A percentile compares a stretch with the other conserved stretches of the same genome.
Evolutionary conservation across 2,113 vertebrate genomes (phyloP).

Genomic region (Narcine bancroftii): DNA sequence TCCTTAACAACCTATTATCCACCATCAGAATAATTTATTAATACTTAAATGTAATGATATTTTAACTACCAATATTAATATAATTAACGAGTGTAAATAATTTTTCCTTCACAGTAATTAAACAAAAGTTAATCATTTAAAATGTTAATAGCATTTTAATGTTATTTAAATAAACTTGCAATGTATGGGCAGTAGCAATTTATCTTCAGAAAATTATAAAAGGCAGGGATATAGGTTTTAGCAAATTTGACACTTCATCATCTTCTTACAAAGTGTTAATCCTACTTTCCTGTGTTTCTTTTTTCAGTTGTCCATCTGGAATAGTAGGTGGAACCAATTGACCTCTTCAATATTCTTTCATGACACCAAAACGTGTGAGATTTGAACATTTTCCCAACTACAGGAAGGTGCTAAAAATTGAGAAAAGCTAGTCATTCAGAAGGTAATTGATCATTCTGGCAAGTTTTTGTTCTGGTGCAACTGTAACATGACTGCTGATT

Average conservation of each 20-base stretch:
- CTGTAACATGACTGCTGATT: neutral
- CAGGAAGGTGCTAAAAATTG: neutral
- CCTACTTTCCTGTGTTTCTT: neutral
- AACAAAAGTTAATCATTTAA: neutral
- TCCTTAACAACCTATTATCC: neutral
- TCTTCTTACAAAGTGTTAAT: neutral
- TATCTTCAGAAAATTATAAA: neutral
- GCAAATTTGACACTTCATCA: neutral
- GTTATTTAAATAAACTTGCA: neutral
- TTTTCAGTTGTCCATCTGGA: neutral
- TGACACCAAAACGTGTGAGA: neutral
- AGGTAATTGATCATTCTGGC: neutral
- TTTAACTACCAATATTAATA: neutral
- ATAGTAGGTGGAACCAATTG: no score
- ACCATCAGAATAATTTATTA: neutral
- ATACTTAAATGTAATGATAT: neutral
- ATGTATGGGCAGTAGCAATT: neutral
- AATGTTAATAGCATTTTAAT: neutral
- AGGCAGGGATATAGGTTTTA: neutral
- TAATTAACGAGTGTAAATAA: neutral
- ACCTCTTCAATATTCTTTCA: neutral
- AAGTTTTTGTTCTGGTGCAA: neutral
- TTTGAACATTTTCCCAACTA: neutral
- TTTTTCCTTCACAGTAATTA: neutral
- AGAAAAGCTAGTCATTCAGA: neutral